Evolutionary conservation across 2,797 vertebrate species (phyloP).

Genomic region (Enteromius unitaeniatus): DNA sequence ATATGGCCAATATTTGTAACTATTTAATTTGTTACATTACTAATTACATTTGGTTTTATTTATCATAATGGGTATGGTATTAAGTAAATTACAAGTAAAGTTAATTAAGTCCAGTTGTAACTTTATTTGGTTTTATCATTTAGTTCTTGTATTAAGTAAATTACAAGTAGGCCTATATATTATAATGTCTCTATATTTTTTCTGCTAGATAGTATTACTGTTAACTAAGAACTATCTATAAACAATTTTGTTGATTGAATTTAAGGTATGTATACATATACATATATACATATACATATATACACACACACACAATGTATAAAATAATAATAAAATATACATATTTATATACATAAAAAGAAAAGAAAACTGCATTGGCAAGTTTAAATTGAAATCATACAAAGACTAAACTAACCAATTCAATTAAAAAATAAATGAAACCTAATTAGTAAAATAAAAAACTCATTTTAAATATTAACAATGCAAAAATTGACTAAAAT

Average conservation of each 20-base stretch:
- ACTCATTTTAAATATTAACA: background rate
- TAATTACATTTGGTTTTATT: background rate
- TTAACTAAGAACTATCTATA: background rate
- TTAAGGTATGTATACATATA: background rate
- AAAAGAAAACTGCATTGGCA: background rate
- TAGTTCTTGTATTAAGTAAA: background rate
- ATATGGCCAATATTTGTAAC: background rate
- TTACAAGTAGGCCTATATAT: background rate
- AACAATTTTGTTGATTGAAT: background rate
- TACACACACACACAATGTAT: no score
- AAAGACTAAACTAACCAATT: background rate
- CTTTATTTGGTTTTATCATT: background rate
- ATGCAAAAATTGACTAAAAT: background rate
- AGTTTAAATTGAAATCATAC: background rate
- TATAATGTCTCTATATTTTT: background rate
- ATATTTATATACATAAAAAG: background rate
- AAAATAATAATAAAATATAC: no score
- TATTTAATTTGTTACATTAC: background rate
- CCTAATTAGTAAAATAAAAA: background rate
- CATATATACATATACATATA: no score
- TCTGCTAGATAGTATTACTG: background rate
- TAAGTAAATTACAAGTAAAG: background rate
- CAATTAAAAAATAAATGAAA: background rate
- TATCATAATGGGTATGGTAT: background rate
- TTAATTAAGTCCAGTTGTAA: background rate